Evolutionary conservation across 2,888 invertebrate species (phyloP).

Genomic region (Prosopocoilus inquinatus): DNA sequence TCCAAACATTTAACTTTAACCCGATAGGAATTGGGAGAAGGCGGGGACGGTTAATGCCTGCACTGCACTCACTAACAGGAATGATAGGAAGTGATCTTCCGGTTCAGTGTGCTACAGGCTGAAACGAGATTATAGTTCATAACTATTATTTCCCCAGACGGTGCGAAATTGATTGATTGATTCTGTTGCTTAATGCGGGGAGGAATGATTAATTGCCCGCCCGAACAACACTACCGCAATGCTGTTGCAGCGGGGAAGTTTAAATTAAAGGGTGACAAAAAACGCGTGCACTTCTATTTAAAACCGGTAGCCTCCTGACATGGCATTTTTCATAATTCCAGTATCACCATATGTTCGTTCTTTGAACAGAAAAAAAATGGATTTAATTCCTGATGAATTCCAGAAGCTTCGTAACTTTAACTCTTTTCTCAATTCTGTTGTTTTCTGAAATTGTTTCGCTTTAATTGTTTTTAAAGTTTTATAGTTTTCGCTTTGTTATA

Average conservation of each 20-base stretch:
- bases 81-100: conserved; percentile 14
- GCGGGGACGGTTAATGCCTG: background rate
- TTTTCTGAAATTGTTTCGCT: too few species aligned
- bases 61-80: conserved; percentile 11
- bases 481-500: too few species aligned
- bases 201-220: conserved; percentile 14
- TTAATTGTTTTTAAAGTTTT: too few species aligned
- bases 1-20: too few species aligned
- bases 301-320: too few species aligned
- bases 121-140: conserved; percentile 34
- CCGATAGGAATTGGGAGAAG: background rate
- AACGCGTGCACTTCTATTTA: background rate
- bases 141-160: conserved; percentile 34
- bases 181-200: conserved; percentile 22
- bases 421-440: too few species aligned
- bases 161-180: conserved; percentile 33
- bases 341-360: too few species aligned
- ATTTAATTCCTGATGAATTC: too few species aligned
- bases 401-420: too few species aligned
- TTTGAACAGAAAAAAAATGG: too few species aligned
- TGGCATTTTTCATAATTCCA: too few species aligned
- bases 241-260: conserved; percentile 21
- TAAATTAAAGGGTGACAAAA: conserved; percentile 25
- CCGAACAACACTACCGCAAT: background rate
- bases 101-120: background rate